A percentile compares a stretch with the other conserved stretches of the same genome.
Evolutionary conservation across 2,888 invertebrate genomes (phyloP).

Genomic region (Epistrophe grossulariae): DNA sequence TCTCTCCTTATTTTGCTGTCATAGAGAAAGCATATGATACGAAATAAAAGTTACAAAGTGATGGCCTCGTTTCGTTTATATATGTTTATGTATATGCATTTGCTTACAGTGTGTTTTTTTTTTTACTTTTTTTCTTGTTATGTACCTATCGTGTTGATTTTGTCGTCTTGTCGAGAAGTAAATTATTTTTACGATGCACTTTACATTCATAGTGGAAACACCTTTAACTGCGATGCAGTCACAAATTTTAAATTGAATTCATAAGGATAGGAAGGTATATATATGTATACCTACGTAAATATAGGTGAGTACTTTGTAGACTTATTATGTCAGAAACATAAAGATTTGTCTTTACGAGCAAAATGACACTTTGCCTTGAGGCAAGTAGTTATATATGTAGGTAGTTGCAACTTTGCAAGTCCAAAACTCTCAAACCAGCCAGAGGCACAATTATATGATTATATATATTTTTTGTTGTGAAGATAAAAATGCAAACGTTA

Average conservation of each 20-base stretch:
- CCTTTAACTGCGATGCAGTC: constrained; percentile 16
- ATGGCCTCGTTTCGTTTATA: constrained; percentile 35
- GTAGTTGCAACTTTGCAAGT: constrained; percentile 1
- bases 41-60: constrained; percentile 39
- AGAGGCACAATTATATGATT: background rate
- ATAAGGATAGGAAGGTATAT: constrained; percentile 7
- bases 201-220: constrained; percentile 13
- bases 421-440: background rate
- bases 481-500: constrained; percentile 34
- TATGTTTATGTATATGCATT: background rate
- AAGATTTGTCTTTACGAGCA: constrained; percentile 39
- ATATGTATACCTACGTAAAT: no score
- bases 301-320: constrained; percentile 25
- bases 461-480: background rate
- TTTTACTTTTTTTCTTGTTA: background rate
- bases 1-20: background rate
- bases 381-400: background rate
- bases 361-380: constrained; percentile 35
- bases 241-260: constrained; percentile 30
- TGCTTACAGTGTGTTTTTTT: background rate
- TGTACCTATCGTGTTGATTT: constrained; percentile 41
- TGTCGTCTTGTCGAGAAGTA: constrained; percentile 53
- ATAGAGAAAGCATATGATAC: constrained; percentile 42
- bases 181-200: constrained; percentile 62
- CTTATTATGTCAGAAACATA: constrained; percentile 29